Evolutionary conservation across 2,797 vertebrate species (phyloP).

Genomic region (Diplodus sargus): DNA sequence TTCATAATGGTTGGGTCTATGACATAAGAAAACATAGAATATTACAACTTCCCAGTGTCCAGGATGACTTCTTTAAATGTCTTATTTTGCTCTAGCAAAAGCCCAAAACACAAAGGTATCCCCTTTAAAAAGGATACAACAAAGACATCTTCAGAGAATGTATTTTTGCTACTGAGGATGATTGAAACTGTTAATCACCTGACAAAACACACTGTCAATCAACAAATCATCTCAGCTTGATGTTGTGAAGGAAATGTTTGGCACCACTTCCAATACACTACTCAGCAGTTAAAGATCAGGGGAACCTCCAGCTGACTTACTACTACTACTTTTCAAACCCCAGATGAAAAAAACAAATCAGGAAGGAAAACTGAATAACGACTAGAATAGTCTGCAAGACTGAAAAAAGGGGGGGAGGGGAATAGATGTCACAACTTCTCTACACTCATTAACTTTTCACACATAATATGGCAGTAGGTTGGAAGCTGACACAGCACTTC

Average conservation of each 20-base stretch:
- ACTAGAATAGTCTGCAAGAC: background rate
- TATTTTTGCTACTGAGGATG: background rate
- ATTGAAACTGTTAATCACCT: background rate
- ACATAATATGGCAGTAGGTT: conserved; percentile 26
- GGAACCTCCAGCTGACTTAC: background rate
- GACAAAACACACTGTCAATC: background rate
- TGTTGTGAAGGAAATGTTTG: background rate
- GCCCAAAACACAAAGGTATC: background rate
- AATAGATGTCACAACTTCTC: conserved; percentile 48
- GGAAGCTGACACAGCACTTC: background rate
- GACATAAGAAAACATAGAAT: background rate
- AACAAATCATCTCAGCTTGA: background rate
- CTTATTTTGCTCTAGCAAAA: background rate
- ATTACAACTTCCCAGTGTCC: background rate
- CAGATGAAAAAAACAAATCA: background rate
- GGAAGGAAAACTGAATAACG: background rate
- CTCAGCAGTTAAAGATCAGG: background rate
- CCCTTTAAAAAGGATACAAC: background rate
- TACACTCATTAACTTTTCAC: conserved; percentile 55
- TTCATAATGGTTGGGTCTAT: background rate
- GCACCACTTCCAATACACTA: background rate
- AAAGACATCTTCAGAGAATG: background rate
- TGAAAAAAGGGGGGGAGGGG: background rate
- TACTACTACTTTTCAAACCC: background rate
- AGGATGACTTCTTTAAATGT: background rate